phyloP scores from a whole-genome alignment of 2,888 invertebrate species.

The Sturmia bella region DNA sequence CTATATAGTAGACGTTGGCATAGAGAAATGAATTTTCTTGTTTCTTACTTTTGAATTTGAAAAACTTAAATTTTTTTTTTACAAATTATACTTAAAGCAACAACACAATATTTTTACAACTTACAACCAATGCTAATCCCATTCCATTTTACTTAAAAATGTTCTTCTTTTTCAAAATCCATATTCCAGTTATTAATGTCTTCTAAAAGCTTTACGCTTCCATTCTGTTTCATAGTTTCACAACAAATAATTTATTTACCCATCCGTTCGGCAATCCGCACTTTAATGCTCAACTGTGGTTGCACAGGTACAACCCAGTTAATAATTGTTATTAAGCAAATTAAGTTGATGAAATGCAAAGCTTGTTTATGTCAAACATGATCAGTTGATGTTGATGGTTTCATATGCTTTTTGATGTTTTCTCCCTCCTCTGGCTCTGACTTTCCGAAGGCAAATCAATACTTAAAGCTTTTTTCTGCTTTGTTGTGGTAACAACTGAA shows the following conservation, averaged over 20 bases:
- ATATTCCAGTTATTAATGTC: conserved; percentile 36
- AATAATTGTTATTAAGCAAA: conserved; percentile 80
- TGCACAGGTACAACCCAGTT: conserved; percentile 73
- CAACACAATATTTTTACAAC: no score
- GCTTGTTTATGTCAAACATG: conserved; percentile 77
- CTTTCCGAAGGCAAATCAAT: conserved; percentile 61
- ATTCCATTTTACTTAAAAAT: no score
- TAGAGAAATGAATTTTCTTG: no score
- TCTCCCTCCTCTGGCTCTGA: neutral
- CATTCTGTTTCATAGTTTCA: conserved; percentile 31
- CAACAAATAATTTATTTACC: conserved; percentile 28
- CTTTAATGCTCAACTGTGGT: conserved; percentile 68
- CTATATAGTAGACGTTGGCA: no score
- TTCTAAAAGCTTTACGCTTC: conserved; percentile 7
- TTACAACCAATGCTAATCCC: no score
- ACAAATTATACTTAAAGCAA: no score
- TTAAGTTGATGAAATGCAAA: conserved; percentile 77
- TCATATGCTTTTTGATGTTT: conserved; percentile 7
- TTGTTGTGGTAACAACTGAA: conserved; percentile 6
- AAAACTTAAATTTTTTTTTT: no score
- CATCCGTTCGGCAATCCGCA: conserved; percentile 28
- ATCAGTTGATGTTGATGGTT: conserved; percentile 54
- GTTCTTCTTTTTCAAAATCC: conserved; percentile 2
- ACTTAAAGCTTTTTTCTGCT: conserved; percentile 3
- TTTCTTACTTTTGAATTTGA: no score